Evolutionary conservation across 2,113 vertebrate genomes (phyloP).

Genomic region (Promerops cafer): DNA sequence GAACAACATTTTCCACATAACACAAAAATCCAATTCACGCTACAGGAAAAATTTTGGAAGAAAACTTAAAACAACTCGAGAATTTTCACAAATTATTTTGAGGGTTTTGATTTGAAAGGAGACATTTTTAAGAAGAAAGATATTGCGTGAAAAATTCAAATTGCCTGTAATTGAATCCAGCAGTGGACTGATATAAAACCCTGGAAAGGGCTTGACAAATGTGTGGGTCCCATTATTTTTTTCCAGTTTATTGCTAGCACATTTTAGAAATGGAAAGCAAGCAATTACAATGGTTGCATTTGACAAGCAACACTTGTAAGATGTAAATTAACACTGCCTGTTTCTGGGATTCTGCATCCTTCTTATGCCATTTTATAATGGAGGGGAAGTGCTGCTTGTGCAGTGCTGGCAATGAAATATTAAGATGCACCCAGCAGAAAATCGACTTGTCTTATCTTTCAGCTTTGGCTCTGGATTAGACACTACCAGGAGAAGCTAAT

Average conservation of each 20-base stretch:
- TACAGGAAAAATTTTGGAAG: not conserved
- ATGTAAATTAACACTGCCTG: not conserved
- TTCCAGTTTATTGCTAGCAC: not conserved
- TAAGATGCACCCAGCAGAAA: accelerated
- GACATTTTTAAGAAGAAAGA: not conserved
- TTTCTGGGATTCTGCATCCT: not conserved
- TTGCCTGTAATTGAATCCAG: not conserved
- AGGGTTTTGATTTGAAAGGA: not conserved
- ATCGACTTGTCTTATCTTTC: not conserved
- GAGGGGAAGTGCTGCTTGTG: not conserved
- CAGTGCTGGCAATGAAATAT: not conserved
- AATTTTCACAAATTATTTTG: not conserved
- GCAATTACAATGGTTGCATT: not conserved
- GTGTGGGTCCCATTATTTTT: not conserved
- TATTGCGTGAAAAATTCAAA: not conserved
- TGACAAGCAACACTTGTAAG: not conserved
- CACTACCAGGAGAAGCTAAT: not conserved
- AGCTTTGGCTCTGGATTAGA: not conserved
- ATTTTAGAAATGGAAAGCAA: not conserved
- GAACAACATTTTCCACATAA: not conserved
- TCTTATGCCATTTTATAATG: not conserved
- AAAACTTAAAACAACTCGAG: not conserved
- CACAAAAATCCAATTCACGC: not conserved
- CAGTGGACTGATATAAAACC: not conserved
- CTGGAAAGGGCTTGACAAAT: not conserved